Evolutionary conservation across 1,140 invertebrate species (phyloP).

Genomic region (Diploscapter pachys): DNA sequence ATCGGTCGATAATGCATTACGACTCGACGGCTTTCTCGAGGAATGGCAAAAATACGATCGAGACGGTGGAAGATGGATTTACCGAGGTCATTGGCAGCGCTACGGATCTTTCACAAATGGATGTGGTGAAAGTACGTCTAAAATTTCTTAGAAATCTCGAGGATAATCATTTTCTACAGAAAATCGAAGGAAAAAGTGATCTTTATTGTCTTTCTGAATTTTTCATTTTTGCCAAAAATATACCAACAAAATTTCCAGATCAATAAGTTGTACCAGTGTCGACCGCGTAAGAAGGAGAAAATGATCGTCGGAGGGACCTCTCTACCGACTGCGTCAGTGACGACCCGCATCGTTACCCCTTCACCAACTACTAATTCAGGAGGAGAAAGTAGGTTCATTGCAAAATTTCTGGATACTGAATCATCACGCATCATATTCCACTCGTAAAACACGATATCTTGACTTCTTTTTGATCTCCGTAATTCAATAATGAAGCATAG

Average conservation of each 20-base stretch:
- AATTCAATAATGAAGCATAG: too few relatives aligned
- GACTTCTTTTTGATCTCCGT: too few relatives aligned
- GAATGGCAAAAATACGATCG: conserved; percentile 56
- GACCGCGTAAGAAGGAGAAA: conserved; percentile 30
- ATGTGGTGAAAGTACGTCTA: conserved; percentile 45
- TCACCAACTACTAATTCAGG: conserved; percentile 9
- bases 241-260: conserved; percentile 38
- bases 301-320: neutral
- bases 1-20: conserved; percentile 54
- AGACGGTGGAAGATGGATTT: conserved; percentile 49
- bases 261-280: conserved; percentile 45
- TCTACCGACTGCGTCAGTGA: too few relatives aligned
- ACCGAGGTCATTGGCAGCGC: conserved; percentile 50
- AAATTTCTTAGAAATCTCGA: neutral
- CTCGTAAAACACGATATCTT: conserved; percentile 1
- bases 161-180: neutral
- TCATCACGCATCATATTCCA: neutral
- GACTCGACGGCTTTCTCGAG: conserved; percentile 53
- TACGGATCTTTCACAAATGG: conserved; percentile 50
- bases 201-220: neutral
- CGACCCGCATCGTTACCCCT: too few relatives aligned
- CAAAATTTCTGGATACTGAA: conserved; percentile 2
- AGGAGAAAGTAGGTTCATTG: conserved; percentile 11
- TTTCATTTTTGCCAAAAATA: conserved; percentile 1
- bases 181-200: conserved; percentile 16